Conservation (phyloP, 2,888 invertebrate species). For the Orgyia antiqua region DNA sequence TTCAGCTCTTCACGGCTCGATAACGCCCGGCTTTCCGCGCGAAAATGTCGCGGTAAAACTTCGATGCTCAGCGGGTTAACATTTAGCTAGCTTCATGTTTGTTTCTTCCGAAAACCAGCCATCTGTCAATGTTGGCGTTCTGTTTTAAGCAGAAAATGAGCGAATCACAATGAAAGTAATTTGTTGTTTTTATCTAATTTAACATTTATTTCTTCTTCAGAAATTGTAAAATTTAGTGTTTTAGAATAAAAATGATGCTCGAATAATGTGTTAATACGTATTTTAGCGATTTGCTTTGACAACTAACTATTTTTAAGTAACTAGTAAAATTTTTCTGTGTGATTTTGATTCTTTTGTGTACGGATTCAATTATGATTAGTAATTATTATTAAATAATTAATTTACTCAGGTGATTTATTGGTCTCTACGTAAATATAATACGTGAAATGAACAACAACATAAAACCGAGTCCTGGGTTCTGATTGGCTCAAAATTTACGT, state of each 20-base stretch:
- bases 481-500: constrained; percentile 41
- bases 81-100: constrained; percentile 66
- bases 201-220: too few relatives aligned
- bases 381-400: too few relatives aligned
- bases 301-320: too few relatives aligned
- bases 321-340: too few relatives aligned
- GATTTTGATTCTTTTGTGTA: too few relatives aligned
- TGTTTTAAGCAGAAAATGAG: constrained; percentile 33
- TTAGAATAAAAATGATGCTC: too few relatives aligned
- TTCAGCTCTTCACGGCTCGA: constrained; percentile 73
- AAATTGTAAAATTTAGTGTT: too few relatives aligned
- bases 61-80: constrained; percentile 46
- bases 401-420: too few relatives aligned
- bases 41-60: constrained; percentile 78
- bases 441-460: constrained; percentile 33
- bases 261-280: too few relatives aligned
- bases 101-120: constrained; percentile 68
- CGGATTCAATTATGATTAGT: too few relatives aligned
- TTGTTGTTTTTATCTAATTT: not conserved
- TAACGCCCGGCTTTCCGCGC: constrained; percentile 79
- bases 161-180: not conserved
- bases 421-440: not conserved
- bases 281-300: too few relatives aligned
- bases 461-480: constrained; percentile 31
- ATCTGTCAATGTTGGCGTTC: constrained; percentile 41